Evolutionary conservation across 2,113 vertebrate genomes (phyloP).

Genomic region (Catharus bicknelli): DNA sequence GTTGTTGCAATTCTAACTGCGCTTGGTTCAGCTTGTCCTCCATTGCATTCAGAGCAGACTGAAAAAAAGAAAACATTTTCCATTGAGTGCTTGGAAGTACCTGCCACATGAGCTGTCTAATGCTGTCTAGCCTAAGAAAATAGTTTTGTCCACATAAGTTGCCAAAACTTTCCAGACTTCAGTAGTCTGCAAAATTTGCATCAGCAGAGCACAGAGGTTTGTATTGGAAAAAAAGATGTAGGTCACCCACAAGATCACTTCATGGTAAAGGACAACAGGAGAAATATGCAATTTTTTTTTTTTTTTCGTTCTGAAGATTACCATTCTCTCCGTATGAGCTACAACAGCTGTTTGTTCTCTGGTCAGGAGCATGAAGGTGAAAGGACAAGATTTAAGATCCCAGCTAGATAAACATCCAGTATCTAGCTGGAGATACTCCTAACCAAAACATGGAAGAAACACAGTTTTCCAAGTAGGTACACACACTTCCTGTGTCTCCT

Average conservation of each 20-base stretch:
- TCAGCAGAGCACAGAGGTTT: background rate
- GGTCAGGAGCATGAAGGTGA: background rate
- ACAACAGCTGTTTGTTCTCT: background rate
- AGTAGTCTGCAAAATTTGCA: background rate
- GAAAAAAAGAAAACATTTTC: background rate
- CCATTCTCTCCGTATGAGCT: background rate
- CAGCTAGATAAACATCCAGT: background rate
- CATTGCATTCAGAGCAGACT: conserved; percentile 77
- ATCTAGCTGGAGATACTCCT: background rate
- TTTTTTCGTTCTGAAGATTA: background rate
- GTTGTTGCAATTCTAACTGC: conserved; percentile 83
- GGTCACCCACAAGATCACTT: background rate
- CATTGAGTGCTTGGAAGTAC: background rate
- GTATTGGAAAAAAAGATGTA: background rate
- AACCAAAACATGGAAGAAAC: background rate
- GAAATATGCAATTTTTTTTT: background rate
- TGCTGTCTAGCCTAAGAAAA: background rate
- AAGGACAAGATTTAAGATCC: background rate
- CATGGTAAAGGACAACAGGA: background rate
- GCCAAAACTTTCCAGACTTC: background rate
- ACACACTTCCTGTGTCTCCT: background rate
- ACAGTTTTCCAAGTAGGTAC: background rate
- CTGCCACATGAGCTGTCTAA: background rate
- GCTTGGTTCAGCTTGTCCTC: conserved; percentile 85
- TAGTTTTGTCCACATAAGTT: background rate